Conservation (phyloP, 2,888 invertebrate species). For the Nomada ferruginata region DNA sequence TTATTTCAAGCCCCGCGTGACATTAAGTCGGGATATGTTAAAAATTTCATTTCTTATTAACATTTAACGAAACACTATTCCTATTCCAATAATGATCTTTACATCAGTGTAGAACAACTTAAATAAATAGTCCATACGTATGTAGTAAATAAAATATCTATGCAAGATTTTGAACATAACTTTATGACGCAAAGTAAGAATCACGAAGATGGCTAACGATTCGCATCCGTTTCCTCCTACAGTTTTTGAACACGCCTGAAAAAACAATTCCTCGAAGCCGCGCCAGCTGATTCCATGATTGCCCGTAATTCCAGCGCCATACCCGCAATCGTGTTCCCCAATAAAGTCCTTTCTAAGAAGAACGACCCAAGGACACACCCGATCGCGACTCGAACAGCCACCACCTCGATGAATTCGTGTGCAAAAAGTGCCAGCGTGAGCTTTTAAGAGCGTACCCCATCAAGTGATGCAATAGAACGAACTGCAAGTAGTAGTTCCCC, state of each 20-base stretch:
- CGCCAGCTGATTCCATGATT: conserved; percentile 28
- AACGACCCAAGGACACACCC: conserved; percentile 58
- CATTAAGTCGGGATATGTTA: no score
- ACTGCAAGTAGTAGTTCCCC: no score
- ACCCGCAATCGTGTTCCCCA: conserved; percentile 48
- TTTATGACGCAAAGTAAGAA: no score
- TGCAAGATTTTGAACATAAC: no score
- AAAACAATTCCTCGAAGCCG: conserved; percentile 50
- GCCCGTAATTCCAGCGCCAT: conserved; percentile 47
- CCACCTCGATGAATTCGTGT: conserved; percentile 19
- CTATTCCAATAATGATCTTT: no score
- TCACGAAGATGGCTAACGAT: neutral
- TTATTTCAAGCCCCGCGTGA: no score
- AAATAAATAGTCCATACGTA: no score
- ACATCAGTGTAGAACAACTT: no score
- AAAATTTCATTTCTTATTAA: no score
- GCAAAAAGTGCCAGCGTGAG: conserved; percentile 28
- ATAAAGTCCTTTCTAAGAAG: conserved; percentile 61
- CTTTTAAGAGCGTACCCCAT: conserved; percentile 42
- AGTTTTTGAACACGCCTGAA: neutral
- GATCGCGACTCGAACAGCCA: conserved; percentile 42
- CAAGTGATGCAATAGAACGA: conserved; percentile 24
- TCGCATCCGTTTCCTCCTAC: neutral
- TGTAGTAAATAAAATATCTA: no score
- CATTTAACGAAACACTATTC: neutral